phyloP scores from a whole-genome alignment of 1,140 invertebrate genomes.

The Polypedilum vanderplanki region DNA sequence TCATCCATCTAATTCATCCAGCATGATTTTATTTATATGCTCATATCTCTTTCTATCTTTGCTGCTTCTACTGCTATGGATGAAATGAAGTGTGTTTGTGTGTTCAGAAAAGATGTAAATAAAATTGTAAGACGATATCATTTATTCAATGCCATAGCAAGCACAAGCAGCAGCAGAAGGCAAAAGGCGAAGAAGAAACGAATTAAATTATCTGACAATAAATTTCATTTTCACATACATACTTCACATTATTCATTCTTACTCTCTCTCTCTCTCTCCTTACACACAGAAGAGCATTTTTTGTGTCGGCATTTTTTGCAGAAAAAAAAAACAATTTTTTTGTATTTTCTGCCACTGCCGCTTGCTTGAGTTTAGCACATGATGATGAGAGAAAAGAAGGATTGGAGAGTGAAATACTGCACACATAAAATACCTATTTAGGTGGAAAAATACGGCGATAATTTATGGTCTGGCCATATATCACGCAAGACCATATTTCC shows the following conservation, averaged over 20 bases:
- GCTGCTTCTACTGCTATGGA: not conserved
- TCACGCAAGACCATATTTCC: slow-evolving; percentile 10
- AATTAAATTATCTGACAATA: slow-evolving; percentile 20
- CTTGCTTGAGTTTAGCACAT: not conserved
- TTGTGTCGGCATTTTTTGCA: not conserved
- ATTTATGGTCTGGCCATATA: slow-evolving; percentile 1
- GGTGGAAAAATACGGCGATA: slow-evolving; percentile 11
- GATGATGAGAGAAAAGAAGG: not conserved
- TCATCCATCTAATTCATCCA: not conserved
- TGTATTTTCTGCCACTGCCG: not conserved
- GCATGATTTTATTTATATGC: not conserved
- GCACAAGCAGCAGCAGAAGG: not conserved
- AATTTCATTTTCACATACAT: slow-evolving; percentile 19
- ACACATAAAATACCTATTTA: slow-evolving; percentile 19
- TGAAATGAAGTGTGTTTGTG: not conserved
- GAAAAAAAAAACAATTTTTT: not conserved
- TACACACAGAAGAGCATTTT: not conserved
- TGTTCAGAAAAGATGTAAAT: not conserved
- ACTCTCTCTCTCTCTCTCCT: not conserved
- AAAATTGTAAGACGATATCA: slow-evolving; percentile 4
- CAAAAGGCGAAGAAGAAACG: not conserved
- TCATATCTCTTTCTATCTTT: not conserved
- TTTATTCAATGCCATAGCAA: not conserved
- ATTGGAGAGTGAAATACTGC: slow-evolving; percentile 17
- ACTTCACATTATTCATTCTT: not conserved